Evolutionary conservation across 2,888 invertebrate species (phyloP), one percentile per base, ranked within the genome.

Genomic region (Sphinx pinastri): DNA sequence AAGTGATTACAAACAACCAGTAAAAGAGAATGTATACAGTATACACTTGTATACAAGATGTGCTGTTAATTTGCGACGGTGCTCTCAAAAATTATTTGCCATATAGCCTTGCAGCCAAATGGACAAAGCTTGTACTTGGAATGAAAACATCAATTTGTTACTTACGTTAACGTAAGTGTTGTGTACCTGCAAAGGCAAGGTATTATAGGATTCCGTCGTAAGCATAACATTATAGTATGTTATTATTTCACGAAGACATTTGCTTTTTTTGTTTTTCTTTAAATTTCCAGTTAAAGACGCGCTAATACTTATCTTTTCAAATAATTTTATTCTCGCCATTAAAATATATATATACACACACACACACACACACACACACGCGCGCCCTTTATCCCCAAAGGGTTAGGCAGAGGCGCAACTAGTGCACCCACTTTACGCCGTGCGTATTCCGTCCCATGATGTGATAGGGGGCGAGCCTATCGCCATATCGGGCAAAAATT

Each of bases 71-170:
- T 16, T 16, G 12, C 19, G n/a, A 60, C 13, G 14, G n/a, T 63
- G 49, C 47, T 49, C 12, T 63, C 63, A 19, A 49, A 63, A 63
- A 63, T 63, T 47, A 11, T 19, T 63, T 38, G 63, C 14, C 12
- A 63, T 47, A 47, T 49, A 38, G 63, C 19, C 25, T 51, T 51
- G 59, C 59, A 55, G 52, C 67, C 52, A 52, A 67, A 67, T 67
- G 52, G 67, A 67, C 67, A 67, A 67, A 67, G 51, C 67, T 67
- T 67, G 67, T 67, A 52, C 67, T 51, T 51, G 67, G 51, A 67
- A 51, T 51, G 67, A 51, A 60, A 67, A 67, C 67, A 16, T 67
- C 47, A 52, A 67, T 67, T 51, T 31, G 25, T 67, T 67, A 54
- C 52, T n/a, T 67, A 25, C 31, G 12, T 67, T 67, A 19, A n/a